phyloP scores from a whole-genome alignment of 2,888 invertebrate genomes.

The Eupithecia tripunctaria region DNA sequence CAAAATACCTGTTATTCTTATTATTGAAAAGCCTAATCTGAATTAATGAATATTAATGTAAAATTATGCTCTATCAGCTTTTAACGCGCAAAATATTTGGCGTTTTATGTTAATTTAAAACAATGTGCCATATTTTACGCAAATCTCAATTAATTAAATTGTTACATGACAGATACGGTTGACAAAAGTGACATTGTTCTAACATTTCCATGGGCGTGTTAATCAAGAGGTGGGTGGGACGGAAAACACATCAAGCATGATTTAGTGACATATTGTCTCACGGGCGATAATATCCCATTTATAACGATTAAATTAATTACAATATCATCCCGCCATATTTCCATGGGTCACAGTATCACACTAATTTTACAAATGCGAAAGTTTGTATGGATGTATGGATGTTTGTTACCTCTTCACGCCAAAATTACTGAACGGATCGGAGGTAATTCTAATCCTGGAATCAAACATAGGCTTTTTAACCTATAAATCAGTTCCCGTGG shows the following conservation, averaged over 20 bases:
- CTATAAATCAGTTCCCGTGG: too few relatives aligned
- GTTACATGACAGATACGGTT: neutral
- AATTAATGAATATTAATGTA: slow-evolving; percentile 45
- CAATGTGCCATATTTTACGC: slow-evolving; percentile 20
- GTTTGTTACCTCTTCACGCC: too few relatives aligned
- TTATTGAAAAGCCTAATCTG: slow-evolving; percentile 30
- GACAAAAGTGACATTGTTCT: neutral
- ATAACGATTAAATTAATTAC: neutral
- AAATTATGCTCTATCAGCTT: slow-evolving; percentile 24
- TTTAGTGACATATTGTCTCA: neutral
- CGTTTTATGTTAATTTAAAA: slow-evolving; percentile 25
- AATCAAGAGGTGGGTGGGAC: neutral
- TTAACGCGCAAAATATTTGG: slow-evolving; percentile 25
- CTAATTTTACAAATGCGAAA: too few relatives aligned
- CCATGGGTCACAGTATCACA: too few relatives aligned
- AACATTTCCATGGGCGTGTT: neutral
- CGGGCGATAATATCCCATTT: neutral
- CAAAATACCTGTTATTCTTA: slow-evolving; percentile 14
- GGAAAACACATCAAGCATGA: neutral
- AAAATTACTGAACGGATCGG: too few relatives aligned
- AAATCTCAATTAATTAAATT: neutral
- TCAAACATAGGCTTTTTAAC: too few relatives aligned
- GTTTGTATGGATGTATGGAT: too few relatives aligned
- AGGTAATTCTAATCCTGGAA: too few relatives aligned
- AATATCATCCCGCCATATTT: neutral